phyloP scores from a whole-genome alignment of 2,797 vertebrate genomes.

The Anguilla marmorata region DNA sequence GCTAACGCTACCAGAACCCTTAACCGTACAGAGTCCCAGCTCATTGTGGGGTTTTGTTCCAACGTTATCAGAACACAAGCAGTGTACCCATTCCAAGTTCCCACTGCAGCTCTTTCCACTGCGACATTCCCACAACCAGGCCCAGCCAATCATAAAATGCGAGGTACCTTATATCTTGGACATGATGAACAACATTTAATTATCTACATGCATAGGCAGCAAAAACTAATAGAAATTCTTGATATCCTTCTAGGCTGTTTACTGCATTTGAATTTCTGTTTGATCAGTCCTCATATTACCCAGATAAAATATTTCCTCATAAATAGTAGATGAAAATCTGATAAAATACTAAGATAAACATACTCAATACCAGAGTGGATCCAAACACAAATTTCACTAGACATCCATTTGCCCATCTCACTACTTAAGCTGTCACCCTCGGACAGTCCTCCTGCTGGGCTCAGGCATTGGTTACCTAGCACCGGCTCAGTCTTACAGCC shows the following conservation, averaged over 20 bases:
- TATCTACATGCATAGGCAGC: not conserved
- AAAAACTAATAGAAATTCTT: no score
- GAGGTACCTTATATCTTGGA: not conserved
- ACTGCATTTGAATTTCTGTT: no score
- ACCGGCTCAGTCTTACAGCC: not conserved
- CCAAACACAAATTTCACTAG: no score
- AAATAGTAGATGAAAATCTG: not conserved
- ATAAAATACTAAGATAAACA: not conserved
- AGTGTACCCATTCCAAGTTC: not conserved
- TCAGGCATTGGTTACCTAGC: not conserved
- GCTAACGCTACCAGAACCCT: no score
- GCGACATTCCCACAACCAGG: not conserved
- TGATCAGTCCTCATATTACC: no score
- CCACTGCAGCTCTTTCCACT: not conserved
- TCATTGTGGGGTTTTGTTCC: no score
- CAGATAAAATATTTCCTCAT: not conserved
- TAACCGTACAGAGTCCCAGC: no score
- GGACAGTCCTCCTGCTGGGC: not conserved
- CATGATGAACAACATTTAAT: not conserved
- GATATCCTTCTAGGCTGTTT: no score
- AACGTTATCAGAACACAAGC: not conserved
- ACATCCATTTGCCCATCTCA: no score
- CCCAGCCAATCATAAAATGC: not conserved
- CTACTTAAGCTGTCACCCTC: not conserved
- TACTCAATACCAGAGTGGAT: no score